phyloP scores from a whole-genome alignment of 30 jellyfish, hydroid and myxozoan genomes.

The Aurelia aurita complex sp. Pacific region DNA sequence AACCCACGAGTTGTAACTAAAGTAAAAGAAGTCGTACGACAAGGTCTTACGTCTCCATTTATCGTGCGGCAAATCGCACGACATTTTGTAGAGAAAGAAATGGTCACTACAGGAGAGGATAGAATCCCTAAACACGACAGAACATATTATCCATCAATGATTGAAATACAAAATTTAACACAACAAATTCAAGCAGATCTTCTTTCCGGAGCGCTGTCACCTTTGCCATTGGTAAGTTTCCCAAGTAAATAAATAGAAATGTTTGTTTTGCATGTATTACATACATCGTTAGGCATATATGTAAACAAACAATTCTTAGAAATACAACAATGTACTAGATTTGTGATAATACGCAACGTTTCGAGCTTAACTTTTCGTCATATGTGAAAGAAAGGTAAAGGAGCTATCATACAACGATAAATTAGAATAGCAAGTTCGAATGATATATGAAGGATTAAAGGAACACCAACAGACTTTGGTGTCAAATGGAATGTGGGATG shows the following conservation, averaged over 20 bases:
- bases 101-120: slow-evolving; percentile 65
- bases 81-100: slow-evolving; percentile 89
- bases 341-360: no score
- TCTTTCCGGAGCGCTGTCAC: slow-evolving; percentile 78
- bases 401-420: no score
- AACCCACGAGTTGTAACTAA: slow-evolving; percentile 83
- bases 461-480: no score
- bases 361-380: no score
- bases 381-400: no score
- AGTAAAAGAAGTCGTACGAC: slow-evolving; percentile 84
- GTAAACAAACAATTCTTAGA: not conserved
- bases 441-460: no score
- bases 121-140: slow-evolving; percentile 78
- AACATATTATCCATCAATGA: slow-evolving; percentile 86
- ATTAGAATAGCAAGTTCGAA: no score
- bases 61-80: slow-evolving; percentile 84
- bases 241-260: not conserved
- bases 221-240: slow-evolving; percentile 84
- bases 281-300: no score
- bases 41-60: slow-evolving; percentile 84
- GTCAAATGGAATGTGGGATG: no score
- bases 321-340: no score
- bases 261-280: no score
- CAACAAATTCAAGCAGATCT: slow-evolving; percentile 91
- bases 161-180: slow-evolving; percentile 85